Evolutionary conservation across 2,797 vertebrate genomes (phyloP).

Genomic region (Halcyon chelicuti): DNA sequence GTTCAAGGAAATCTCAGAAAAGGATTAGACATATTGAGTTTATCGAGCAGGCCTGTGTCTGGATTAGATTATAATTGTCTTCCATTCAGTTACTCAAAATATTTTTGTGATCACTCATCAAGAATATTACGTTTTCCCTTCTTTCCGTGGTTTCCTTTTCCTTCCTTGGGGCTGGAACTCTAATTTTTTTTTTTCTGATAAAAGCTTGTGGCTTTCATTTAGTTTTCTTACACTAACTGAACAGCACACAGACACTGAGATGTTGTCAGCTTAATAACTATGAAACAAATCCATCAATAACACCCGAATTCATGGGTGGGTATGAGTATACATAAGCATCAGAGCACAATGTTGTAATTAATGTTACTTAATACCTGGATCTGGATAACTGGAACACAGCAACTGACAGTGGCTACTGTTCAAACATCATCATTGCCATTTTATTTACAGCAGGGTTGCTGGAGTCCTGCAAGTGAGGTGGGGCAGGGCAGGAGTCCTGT

Average conservation of each 20-base stretch:
- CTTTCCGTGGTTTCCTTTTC: slow-evolving; percentile 40
- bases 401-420: background rate
- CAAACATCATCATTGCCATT: background rate
- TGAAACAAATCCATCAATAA: background rate
- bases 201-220: slow-evolving; percentile 6
- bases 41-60: slow-evolving; percentile 38
- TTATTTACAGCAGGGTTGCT: background rate
- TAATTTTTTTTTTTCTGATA: background rate
- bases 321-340: background rate
- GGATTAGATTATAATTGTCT: slow-evolving; percentile 53
- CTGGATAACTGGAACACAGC: background rate
- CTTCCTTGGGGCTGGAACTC: slow-evolving; percentile 12
- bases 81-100: slow-evolving; percentile 49
- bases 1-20: background rate
- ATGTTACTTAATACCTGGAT: background rate
- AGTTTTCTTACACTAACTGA: background rate
- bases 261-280: background rate
- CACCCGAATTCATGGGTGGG: background rate
- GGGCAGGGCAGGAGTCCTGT: background rate
- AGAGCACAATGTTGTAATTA: background rate
- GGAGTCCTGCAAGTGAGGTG: background rate
- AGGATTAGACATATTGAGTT: background rate
- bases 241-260: background rate
- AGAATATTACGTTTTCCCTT: slow-evolving; percentile 1
- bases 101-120: slow-evolving; percentile 59